Evolutionary conservation across 2,797 vertebrate genomes (phyloP).

Genomic region (Cirrhinus mrigala): DNA sequence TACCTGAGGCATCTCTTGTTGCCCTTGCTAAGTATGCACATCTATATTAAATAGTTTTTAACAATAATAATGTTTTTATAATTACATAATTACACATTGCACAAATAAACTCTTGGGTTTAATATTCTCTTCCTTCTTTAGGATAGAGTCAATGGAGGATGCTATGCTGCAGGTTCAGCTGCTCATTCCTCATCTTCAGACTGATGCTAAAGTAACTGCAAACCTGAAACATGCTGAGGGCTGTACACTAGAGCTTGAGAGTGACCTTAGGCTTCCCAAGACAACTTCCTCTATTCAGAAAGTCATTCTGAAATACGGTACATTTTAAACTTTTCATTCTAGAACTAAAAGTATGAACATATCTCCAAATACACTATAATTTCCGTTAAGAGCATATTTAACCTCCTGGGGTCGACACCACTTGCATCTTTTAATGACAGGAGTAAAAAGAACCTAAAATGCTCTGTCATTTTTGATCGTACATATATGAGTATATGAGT

Average conservation of each 20-base stretch:
- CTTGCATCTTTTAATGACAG: no score
- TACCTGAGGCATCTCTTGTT: conserved; percentile 84
- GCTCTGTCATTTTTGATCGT: no score
- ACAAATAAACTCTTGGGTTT: background rate
- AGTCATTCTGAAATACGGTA: conserved; percentile 86
- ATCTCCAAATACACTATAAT: background rate
- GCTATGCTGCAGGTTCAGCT: conserved; percentile 81
- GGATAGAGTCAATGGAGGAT: conserved; percentile 79
- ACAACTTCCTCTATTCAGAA: conserved; percentile 78
- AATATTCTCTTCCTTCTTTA: conserved; percentile 61
- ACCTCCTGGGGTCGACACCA: no score
- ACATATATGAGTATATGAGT: no score
- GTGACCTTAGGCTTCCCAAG: conserved; percentile 77
- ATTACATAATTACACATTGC: background rate
- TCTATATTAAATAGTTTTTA: conserved; percentile 10
- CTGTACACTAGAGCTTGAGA: conserved; percentile 80
- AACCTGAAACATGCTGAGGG: conserved; percentile 74
- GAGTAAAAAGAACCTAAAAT: no score
- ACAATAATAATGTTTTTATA: background rate
- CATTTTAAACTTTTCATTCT: background rate
- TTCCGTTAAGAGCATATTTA: background rate
- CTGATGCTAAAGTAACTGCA: conserved; percentile 81
- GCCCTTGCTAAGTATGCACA: conserved; percentile 84
- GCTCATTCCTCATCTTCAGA: conserved; percentile 79
- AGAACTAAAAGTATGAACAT: background rate